Evolutionary conservation across 2,113 vertebrate genomes (phyloP).

Genomic region (Echinops telfairi): DNA sequence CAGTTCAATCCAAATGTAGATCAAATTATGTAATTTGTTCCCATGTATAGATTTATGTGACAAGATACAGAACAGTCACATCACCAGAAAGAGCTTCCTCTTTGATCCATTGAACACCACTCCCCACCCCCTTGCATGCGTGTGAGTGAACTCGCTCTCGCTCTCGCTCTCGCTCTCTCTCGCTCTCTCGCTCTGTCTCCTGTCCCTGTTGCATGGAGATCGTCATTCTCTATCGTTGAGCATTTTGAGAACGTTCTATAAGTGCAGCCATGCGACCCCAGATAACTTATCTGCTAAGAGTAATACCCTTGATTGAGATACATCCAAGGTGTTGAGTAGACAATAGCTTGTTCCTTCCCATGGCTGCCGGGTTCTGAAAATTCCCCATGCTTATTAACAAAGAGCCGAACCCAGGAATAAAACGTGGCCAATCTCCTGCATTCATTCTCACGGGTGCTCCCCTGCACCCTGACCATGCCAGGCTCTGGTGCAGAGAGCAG

Average conservation of each 20-base stretch:
- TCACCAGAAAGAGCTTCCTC: not conserved
- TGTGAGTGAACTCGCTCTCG: no score
- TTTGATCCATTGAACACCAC: not conserved
- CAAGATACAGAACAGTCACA: not conserved
- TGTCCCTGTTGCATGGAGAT: not conserved
- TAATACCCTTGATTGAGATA: not conserved
- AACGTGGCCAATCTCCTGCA: not conserved
- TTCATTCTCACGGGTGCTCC: not conserved
- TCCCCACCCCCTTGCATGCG: accelerated
- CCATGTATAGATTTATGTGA: not conserved
- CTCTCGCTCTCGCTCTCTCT: no score
- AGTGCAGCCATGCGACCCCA: not conserved
- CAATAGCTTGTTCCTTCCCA: not conserved
- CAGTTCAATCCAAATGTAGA: not conserved
- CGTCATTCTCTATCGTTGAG: not conserved
- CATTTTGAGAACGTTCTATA: not conserved
- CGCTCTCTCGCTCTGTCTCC: no score
- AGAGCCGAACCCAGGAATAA: not conserved
- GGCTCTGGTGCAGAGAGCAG: not conserved
- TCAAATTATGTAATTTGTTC: not conserved
- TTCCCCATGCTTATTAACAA: not conserved
- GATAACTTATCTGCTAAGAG: not conserved
- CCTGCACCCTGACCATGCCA: not conserved
- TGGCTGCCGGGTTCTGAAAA: not conserved
- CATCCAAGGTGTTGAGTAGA: not conserved